phyloP scores from a whole-genome alignment of 1,140 invertebrate genomes.

The Bombus pyrosoma region DNA sequence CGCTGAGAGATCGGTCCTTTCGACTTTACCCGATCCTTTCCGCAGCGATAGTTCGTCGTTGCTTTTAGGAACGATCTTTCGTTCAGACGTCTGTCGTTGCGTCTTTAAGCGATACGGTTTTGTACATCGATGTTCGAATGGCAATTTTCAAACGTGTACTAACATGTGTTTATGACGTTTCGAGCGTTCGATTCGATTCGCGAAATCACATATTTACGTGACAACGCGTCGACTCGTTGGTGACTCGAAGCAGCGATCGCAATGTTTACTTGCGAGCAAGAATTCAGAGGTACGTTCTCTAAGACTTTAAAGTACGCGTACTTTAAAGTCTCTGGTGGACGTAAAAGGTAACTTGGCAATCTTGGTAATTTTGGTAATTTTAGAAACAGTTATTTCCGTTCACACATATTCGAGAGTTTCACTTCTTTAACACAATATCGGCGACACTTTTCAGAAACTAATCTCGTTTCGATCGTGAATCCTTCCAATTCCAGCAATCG shows the following conservation, averaged over 20 bases:
- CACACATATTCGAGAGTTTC: constrained; percentile 13
- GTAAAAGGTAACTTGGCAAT: background rate
- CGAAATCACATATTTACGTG: too few relatives aligned
- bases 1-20: too few relatives aligned
- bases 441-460: constrained; percentile 13
- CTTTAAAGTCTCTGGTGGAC: background rate
- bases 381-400: background rate
- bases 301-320: background rate
- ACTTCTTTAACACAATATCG: constrained; percentile 43
- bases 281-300: background rate
- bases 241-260: background rate
- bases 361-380: background rate
- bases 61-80: too few relatives aligned
- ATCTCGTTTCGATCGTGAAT: too few relatives aligned
- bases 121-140: background rate
- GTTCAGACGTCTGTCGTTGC: too few relatives aligned
- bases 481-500: too few relatives aligned
- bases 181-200: background rate
- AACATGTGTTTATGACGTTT: too few relatives aligned
- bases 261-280: background rate
- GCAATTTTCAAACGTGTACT: background rate
- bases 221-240: too few relatives aligned
- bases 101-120: background rate
- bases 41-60: too few relatives aligned
- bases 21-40: too few relatives aligned